Evolutionary conservation across 2,888 invertebrate species (phyloP).

Genomic region (Saturnia japonica): DNA sequence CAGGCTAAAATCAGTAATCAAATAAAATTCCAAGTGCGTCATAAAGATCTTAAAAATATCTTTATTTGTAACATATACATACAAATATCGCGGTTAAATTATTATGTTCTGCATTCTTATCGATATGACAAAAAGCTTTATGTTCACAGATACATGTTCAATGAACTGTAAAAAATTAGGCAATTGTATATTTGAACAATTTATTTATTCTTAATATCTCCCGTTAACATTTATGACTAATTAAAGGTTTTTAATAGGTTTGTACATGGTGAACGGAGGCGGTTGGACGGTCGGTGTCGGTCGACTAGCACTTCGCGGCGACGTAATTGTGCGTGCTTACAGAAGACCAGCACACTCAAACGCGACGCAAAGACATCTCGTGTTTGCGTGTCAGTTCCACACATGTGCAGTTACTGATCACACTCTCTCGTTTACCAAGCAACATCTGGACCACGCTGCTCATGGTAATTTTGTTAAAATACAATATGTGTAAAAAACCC

Average conservation of each 20-base stretch:
- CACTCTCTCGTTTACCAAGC: conserved; percentile 91
- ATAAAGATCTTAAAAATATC: too few relatives aligned
- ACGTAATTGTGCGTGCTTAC: conserved; percentile 95
- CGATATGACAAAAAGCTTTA: neutral
- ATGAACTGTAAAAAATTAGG: neutral
- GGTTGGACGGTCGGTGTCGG: conserved; percentile 84
- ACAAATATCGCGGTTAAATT: too few relatives aligned
- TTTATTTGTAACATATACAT: too few relatives aligned
- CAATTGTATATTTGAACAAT: neutral
- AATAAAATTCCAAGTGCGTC: too few relatives aligned
- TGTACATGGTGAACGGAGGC: conserved; percentile 87
- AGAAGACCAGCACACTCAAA: conserved; percentile 81
- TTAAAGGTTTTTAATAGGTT: conserved; percentile 62
- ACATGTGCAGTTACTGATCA: conserved; percentile 95
- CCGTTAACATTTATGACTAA: neutral
- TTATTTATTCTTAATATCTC: neutral
- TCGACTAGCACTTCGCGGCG: conserved; percentile 89
- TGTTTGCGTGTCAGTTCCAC: conserved; percentile 96
- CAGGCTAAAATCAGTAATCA: too few relatives aligned
- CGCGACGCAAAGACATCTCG: conserved; percentile 83
- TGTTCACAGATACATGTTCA: neutral
- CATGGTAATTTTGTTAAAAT: conserved; percentile 82
- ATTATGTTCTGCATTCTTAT: too few relatives aligned
- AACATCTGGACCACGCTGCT: conserved; percentile 93
- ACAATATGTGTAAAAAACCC: too few relatives aligned